Conservation (phyloP, 2,113 vertebrate genomes). For the Copsychus sechellarum region DNA sequence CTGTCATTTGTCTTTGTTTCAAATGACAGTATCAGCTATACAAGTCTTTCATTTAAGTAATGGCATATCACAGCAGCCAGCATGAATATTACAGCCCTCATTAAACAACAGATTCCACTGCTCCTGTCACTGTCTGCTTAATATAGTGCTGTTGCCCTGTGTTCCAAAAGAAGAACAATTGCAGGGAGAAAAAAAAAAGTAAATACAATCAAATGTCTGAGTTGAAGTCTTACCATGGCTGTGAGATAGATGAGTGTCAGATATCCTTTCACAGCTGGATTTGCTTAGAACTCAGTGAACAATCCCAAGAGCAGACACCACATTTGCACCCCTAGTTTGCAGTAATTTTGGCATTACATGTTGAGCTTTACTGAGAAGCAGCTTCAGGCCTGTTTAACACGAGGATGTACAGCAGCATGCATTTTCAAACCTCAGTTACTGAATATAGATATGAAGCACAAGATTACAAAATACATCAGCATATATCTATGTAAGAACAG, state of each 20-base stretch:
- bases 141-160: not conserved
- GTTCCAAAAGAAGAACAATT: constrained; percentile 1
- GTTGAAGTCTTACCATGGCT: not conserved
- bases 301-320: not conserved
- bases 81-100: not conserved
- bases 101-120: not conserved
- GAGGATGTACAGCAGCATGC: not conserved
- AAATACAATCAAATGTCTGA: not conserved
- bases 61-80: not conserved
- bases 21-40: not conserved
- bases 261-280: constrained; percentile 7
- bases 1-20: not conserved
- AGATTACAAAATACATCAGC: constrained; percentile 15
- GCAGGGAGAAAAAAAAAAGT: not conserved
- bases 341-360: not conserved
- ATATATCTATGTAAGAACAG: not conserved
- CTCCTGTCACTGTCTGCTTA: not conserved
- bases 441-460: not conserved
- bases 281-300: not conserved
- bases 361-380: not conserved
- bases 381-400: not conserved
- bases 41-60: not conserved
- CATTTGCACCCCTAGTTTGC: not conserved
- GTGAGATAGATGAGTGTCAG: not conserved
- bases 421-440: constrained; percentile 4